Base-by-base conservation (phyloP, 1,140 invertebrate genomes). In the Trachymyrmex cornetzi region DNA sequence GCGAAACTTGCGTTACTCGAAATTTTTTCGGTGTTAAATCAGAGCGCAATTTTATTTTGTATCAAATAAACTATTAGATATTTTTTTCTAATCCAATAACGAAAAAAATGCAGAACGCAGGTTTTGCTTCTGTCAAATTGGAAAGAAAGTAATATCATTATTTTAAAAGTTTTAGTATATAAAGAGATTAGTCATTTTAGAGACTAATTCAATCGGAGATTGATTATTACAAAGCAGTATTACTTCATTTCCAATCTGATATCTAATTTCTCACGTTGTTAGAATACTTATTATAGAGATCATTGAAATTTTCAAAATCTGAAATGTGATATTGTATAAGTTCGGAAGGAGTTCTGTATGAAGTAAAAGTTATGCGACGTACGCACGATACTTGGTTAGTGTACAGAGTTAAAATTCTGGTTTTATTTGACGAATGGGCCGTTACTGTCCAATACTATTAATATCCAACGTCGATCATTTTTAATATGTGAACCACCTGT, bases 401-500 rank as follows among this genome's bases (percentile, higher is more conserved):
- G 24, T 30, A 59, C 19, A 74, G 53, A 74, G 34, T 61, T 71
- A 30, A 81, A 82, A 82, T 59, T 48, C n/a, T 48, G 53, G 59
- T 55, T 77, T 77, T 74, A 55, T 5, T 66, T 57, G 59, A 72
- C 16, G 9, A 82, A 82, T 82, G 67, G 67, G 67, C 67, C 67
- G 67, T 61, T 74, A 82, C 67, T 74, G 38, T 82, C 34, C 34
- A 81, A 67, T 38, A 22, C 48, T n/a, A n/a, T 30, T 57, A 34
- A 34, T 57, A 34, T 44, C 16, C 27, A 4, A 61, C 9, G 16
- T 22, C 27, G 12, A 16, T 81, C 38, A 22, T 71, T 59, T 81
- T 57, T 67, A 55, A 66, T 80, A 66, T 19, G 7, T 3, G 3
- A 66, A 30, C 53, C 24, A 22, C 12, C 44, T 53, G 16, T 24